phyloP scores from a whole-genome alignment of 2,113 vertebrate genomes.

The Leptosomus discolor region DNA sequence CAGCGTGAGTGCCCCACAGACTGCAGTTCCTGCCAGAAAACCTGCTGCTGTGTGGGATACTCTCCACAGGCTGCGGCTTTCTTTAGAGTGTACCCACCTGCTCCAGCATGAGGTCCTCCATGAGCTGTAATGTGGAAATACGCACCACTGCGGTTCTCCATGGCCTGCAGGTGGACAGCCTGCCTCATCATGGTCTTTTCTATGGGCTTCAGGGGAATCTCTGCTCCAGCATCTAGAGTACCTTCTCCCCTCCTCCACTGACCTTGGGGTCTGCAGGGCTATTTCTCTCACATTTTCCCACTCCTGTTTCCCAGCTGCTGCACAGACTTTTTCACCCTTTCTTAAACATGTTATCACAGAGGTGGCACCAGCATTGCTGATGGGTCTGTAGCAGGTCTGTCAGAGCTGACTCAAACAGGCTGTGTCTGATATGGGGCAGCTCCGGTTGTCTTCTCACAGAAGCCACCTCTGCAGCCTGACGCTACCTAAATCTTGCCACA shows the following conservation, averaged over 20 bases:
- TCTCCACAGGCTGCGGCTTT: neutral
- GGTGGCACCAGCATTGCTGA: neutral
- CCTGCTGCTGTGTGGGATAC: neutral
- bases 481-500: neutral
- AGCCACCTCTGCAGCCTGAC: rapidly evolving
- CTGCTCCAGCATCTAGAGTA: neutral
- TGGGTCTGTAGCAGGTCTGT: rapidly evolving
- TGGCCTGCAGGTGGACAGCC: neutral
- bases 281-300: neutral
- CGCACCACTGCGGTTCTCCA: rapidly evolving
- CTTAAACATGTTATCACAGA: neutral
- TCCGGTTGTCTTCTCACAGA: neutral
- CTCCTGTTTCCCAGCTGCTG: neutral
- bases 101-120: rapidly evolving
- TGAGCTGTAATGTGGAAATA: rapidly evolving
- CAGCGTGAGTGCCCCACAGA: neutral
- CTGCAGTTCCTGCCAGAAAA: neutral
- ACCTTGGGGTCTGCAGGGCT: neutral
- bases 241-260: neutral
- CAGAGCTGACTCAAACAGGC: neutral
- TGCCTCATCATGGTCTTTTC: too few species aligned
- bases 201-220: rapidly evolving
- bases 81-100: neutral
- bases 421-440: neutral
- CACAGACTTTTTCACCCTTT: neutral